Base-by-base conservation (phyloP, 2,797 vertebrate species). In the Moxostoma hubbsi region DNA sequence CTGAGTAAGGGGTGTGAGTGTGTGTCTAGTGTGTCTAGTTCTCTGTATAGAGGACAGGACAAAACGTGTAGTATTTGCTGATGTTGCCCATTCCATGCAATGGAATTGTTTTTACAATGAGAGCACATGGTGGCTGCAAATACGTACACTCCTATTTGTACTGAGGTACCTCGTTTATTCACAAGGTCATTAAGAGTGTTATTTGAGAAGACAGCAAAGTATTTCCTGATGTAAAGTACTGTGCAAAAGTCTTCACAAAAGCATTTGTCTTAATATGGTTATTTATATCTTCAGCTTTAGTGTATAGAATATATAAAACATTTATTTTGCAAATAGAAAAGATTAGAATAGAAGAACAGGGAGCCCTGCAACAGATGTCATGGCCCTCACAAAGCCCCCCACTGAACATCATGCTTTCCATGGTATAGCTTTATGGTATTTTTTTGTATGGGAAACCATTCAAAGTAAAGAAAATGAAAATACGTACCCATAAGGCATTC, bases 41-140 rank as follows among this genome's bases (percentile, higher is more conserved):
- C 54, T 69, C 75, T 71, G 59, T 63, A 64, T 58, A 47, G 45
- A 61, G 46, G 7, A 9, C 59, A 75, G 71, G 72, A 77, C 77
- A 75, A 47, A 53, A 74, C 66, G 11, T n/a, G 45, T 62, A 62
- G 75, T 85, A 85, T 87, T 75, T 80, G 83, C 86, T 83, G 82
- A 85, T 77, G 58, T 73, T 70, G 73, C 54, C 15, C 0, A 2
- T 77, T 73, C 55, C 63, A 55, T 66, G 84, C 85, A 86, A 85
- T 78, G 61, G 80, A 84, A 68, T 45, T 15, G 72, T 68, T 11
- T 77, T 72, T 73, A 80, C 82, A 80, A 75, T 63, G 68, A 62
- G 75, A 46, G 66, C 57, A 62, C 70, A 79, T 50, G 36, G 36
- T 4, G 47, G 51, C 15, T 58, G 45, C 63, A 73, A 65, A 43